A percentile compares a stretch with the other conserved stretches of the same genome.
phyloP scores from a whole-genome alignment of 2,797 vertebrate genomes.

The Centropyge bicolor region DNA sequence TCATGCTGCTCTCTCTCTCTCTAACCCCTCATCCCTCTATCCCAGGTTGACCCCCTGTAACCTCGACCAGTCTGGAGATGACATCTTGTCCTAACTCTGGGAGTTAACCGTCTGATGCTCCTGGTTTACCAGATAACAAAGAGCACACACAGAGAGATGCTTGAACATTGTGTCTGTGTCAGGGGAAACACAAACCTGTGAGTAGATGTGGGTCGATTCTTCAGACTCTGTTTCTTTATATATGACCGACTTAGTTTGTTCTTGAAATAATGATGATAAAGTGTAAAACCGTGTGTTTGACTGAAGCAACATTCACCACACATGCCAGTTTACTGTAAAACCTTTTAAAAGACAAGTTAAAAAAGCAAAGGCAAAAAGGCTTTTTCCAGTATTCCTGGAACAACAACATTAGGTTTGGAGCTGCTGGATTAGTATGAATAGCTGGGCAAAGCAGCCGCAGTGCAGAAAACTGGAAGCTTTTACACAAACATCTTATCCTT shows the following conservation, averaged over 20 bases:
- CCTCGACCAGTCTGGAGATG: constrained; percentile 38
- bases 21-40: constrained; percentile 11
- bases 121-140: constrained; percentile 56
- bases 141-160: constrained; percentile 14
- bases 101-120: constrained; percentile 50
- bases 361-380: background rate
- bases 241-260: background rate
- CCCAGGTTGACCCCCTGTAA: constrained; percentile 37
- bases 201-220: background rate
- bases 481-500: constrained; percentile 55
- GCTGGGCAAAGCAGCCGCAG: constrained; percentile 9
- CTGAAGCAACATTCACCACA: background rate
- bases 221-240: background rate
- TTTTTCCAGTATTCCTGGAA: background rate
- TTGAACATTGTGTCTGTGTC: background rate
- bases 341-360: no score
- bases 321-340: background rate
- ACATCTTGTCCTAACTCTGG: constrained; percentile 30
- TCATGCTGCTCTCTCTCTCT: background rate
- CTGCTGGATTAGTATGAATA: constrained; percentile 20
- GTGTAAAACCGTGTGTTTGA: background rate
- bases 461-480: constrained; percentile 50
- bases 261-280: background rate
- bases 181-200: background rate
- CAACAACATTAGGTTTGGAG: background rate